These are phyloP conservation scores for Colinus virginianus DNA, from an alignment of 2,113 vertebrate genomes.

Conservation along the genomic window DNA sequence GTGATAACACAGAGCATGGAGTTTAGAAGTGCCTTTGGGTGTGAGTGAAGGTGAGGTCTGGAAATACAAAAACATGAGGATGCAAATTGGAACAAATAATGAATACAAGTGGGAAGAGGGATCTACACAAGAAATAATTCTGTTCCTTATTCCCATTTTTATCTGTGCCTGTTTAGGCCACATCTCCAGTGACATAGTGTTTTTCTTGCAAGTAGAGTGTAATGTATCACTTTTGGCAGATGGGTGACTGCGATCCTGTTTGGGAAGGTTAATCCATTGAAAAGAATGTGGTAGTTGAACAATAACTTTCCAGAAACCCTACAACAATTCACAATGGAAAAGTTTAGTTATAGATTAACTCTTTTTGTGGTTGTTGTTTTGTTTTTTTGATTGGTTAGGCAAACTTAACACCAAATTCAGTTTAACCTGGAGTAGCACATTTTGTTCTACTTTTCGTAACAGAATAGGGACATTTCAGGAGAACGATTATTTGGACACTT, in stretches of 20 bases:
- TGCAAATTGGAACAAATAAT: background rate
- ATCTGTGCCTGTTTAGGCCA: background rate
- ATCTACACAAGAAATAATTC: background rate
- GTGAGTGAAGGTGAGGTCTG: background rate
- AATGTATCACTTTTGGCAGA: background rate
- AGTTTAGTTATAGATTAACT: slow-evolving; percentile 43
- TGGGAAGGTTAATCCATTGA: background rate
- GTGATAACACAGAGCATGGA: background rate
- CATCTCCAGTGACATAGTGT: fast-evolving
- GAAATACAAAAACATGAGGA: background rate
- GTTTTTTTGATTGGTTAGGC: background rate
- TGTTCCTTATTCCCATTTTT: background rate
- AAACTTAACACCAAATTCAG: background rate
- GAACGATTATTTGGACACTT: background rate
- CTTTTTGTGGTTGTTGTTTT: too few species aligned
- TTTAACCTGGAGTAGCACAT: background rate
- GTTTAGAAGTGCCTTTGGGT: background rate
- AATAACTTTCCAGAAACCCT: slow-evolving; percentile 14
- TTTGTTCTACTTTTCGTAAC: background rate
- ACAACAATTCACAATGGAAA: background rate
- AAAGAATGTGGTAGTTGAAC: background rate
- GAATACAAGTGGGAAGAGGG: background rate
- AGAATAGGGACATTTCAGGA: background rate
- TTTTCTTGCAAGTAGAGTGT: slow-evolving; percentile 2
- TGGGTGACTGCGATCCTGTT: background rate